Conservation (phyloP, 2,797 vertebrate species). For the Manis pentadactyla region DNA sequence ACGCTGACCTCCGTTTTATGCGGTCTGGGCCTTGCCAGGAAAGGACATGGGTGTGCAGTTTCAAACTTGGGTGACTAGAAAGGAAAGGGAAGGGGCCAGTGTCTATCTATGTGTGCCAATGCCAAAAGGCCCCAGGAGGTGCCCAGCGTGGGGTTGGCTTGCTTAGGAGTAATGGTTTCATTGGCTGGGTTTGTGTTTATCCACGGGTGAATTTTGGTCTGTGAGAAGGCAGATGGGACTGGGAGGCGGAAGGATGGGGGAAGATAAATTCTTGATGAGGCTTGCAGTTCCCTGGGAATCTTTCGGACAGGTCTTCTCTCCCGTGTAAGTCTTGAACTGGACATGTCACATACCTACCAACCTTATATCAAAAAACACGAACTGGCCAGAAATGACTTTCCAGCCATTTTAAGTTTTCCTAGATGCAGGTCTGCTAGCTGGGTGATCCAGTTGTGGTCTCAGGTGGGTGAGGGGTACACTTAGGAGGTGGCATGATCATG, state of each 20-base stretch:
- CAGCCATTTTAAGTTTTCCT: background rate
- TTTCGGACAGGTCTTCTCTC: slow-evolving; percentile 14
- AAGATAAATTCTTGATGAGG: background rate
- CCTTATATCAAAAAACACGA: background rate
- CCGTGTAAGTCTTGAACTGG: background rate
- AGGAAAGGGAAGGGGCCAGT: background rate
- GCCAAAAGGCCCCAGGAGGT: slow-evolving; percentile 79
- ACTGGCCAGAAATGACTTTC: slow-evolving; percentile 61
- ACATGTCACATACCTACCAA: background rate
- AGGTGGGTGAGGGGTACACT: background rate
- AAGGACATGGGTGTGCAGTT: slow-evolving; percentile 48
- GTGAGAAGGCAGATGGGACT: background rate
- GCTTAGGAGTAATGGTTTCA: slow-evolving; percentile 54
- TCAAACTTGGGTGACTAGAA: background rate
- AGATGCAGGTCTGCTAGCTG: background rate
- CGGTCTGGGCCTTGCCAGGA: background rate
- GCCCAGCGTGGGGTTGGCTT: slow-evolving; percentile 62
- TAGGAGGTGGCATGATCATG: background rate
- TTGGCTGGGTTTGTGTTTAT: slow-evolving; percentile 58
- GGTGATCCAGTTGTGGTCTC: background rate
- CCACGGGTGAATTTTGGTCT: slow-evolving; percentile 46
- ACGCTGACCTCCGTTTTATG: slow-evolving; percentile 45
- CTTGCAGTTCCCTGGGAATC: background rate
- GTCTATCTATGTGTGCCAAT: background rate
- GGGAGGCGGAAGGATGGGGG: background rate